Evolutionary conservation across 2,113 vertebrate genomes (phyloP), one percentile per base, ranked within the genome.

Genomic region (Caloenas nicobarica): DNA sequence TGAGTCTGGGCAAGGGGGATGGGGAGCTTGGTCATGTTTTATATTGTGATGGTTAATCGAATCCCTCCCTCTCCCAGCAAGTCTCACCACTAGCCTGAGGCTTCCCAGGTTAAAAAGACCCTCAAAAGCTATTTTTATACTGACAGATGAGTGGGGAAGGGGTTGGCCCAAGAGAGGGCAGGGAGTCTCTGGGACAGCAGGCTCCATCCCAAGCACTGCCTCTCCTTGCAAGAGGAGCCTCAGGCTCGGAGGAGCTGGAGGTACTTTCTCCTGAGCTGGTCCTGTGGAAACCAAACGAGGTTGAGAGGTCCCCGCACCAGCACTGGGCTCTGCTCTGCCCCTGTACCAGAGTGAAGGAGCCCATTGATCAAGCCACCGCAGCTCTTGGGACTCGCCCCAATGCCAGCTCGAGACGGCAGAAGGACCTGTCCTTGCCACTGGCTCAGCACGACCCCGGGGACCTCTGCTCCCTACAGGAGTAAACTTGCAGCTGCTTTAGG

Each of bases 381-480:
- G 44, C 60, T 57, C 64, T 8, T 11, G 6, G 65, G n/a, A 38
- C 13, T 83, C 68, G 5, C 29, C 25, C 58, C 2, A 2, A 24
- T 33, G 65, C 31, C 73, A 50, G 1, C 42, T 23, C 4, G 53
- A 58, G 76, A 36, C 2, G 12, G 73, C 40, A 58, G 46, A 71
- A 42, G 62, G 68, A 44, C 11, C 36, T 4, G 0, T 34, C 44
- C 33, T 61, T 57, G 62, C 46, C 50, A 10, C 2, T 3, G 11
- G 48, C 54, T n/a, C 87, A 40, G 36, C 0, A 10, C 0, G 0
- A 29, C 58, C 11, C 46, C 4, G 0, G 1, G 51, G 46, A 83
- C 44, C 57, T 51, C 36, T 0, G 0, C 72, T 93, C 46, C 70
- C 64, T 85, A 22, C 48, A 40, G 71, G 16, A 91, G 34, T 34